phyloP scores from a whole-genome alignment of 2,797 vertebrate species.

The Brachyrhaphis roseni region DNA sequence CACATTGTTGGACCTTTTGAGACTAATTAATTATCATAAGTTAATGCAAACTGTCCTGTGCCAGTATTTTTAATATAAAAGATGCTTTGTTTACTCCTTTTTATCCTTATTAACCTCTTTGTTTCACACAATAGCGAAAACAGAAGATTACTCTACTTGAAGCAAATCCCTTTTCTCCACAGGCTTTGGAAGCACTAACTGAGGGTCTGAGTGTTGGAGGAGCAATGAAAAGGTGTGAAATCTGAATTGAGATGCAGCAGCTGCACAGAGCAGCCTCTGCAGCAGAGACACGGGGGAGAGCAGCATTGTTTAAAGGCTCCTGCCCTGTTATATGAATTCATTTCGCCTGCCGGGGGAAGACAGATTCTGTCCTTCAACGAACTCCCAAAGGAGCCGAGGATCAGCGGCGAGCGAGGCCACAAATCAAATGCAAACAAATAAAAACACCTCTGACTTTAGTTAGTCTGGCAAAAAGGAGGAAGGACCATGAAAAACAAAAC shows the following conservation, averaged over 20 bases:
- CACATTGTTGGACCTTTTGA: not conserved
- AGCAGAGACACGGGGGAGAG: not conserved
- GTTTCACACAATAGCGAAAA: not conserved
- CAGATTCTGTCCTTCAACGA: not conserved
- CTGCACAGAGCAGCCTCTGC: not conserved
- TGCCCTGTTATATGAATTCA: conserved; percentile 19
- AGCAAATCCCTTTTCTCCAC: not conserved
- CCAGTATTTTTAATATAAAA: not conserved
- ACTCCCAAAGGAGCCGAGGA: not conserved
- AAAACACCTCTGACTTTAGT: not conserved
- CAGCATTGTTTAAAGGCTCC: conserved; percentile 1
- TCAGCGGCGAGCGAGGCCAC: not conserved
- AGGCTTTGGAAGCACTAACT: not conserved
- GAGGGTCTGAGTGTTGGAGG: not conserved
- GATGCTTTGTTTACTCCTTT: not conserved
- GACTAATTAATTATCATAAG: not conserved
- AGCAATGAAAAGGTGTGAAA: conserved; percentile 29
- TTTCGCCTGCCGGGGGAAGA: conserved; percentile 11
- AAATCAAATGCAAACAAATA: not conserved
- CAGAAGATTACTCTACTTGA: not conserved
- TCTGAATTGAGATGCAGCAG: conserved; percentile 29
- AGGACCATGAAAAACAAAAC: not conserved
- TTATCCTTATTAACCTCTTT: not conserved
- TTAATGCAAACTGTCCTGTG: not conserved
- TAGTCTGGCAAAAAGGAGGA: not conserved